These are phyloP conservation scores for Poecile montanus DNA, from an alignment of 2,797 vertebrate genomes.

Conservation along the genomic window DNA sequence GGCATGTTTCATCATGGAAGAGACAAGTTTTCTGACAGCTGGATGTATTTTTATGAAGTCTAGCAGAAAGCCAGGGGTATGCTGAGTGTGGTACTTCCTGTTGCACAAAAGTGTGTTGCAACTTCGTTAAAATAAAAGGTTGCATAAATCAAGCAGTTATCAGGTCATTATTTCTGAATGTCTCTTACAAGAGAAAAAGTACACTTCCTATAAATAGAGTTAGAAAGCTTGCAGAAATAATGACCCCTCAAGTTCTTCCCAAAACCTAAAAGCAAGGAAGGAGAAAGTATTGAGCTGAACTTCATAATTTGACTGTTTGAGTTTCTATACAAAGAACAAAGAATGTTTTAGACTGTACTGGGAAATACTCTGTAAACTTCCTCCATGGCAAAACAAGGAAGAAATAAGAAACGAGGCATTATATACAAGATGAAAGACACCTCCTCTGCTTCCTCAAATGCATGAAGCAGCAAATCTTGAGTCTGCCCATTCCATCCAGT, in stretches of 20 bases:
- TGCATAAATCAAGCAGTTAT: constrained; percentile 15
- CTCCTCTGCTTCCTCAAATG: background rate
- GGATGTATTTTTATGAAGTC: background rate
- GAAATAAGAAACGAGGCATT: background rate
- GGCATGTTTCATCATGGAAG: background rate
- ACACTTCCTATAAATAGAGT: background rate
- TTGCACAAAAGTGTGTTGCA: constrained; percentile 15
- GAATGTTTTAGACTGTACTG: background rate
- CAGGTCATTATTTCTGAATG: background rate
- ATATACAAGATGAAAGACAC: background rate
- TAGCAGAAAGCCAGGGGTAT: background rate
- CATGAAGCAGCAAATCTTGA: background rate
- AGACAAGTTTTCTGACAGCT: background rate
- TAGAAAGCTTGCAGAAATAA: background rate
- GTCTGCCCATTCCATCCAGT: background rate
- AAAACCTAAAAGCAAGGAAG: background rate
- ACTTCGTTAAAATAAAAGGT: background rate
- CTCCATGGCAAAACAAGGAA: background rate
- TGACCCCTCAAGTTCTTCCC: background rate
- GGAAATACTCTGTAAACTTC: background rate
- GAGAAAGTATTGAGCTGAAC: background rate
- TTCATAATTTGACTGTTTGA: background rate
- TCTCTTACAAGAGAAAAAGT: background rate
- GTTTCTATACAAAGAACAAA: background rate
- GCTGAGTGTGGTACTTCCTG: background rate